Conservation (phyloP, 2,113 vertebrate genomes). For the Sceloporus tristichus region DNA sequence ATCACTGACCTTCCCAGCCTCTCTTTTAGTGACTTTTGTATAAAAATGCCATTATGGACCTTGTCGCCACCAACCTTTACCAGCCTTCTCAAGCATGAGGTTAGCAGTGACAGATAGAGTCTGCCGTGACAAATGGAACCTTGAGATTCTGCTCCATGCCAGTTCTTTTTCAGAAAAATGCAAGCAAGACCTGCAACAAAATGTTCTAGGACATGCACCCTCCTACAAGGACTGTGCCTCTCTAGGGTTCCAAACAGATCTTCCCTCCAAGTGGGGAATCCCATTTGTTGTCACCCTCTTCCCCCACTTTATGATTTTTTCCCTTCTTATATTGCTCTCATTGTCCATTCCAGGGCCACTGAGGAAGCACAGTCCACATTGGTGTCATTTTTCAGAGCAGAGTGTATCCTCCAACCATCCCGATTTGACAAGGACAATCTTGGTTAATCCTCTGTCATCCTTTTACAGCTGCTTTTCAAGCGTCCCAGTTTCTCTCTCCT, state of each 20-base stretch:
- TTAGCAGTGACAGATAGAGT: not conserved
- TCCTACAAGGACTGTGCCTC: not conserved
- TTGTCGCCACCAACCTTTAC: not conserved
- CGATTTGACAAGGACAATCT: too few relatives aligned
- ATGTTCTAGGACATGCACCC: not conserved
- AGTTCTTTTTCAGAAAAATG: not conserved
- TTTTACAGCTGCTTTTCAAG: too few relatives aligned
- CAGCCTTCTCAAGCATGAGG: not conserved
- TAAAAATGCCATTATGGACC: not conserved
- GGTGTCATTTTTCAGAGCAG: not conserved
- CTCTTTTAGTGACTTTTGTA: constrained; percentile 25
- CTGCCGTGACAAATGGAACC: not conserved
- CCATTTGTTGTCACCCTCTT: not conserved
- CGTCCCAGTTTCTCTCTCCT: too few relatives aligned
- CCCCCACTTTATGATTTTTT: not conserved
- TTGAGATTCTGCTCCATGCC: not conserved
- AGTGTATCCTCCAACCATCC: too few relatives aligned
- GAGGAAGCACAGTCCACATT: not conserved
- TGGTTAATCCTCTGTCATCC: too few relatives aligned
- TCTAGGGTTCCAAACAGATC: not conserved
- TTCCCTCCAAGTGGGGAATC: not conserved
- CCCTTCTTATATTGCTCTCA: not conserved
- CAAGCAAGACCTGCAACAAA: not conserved
- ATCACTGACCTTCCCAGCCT: constrained; percentile 29
- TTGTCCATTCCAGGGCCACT: not conserved